Percentiles rank a stretch among this genome's conserved stretches.
phyloP scores from a whole-genome alignment of 1,140 invertebrate genomes.

The Caenorhabditis tropicalis region DNA sequence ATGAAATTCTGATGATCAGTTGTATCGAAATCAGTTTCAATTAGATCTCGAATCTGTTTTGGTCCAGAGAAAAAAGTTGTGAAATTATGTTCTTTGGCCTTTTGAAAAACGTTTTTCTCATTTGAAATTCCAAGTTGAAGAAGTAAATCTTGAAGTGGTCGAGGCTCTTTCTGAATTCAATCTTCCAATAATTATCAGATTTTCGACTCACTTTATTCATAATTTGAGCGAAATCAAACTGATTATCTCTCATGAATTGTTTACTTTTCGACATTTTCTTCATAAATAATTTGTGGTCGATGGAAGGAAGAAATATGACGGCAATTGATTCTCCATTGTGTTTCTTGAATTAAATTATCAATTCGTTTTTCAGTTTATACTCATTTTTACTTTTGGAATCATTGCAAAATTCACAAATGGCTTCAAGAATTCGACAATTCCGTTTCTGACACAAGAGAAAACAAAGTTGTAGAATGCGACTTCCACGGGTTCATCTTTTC shows the following conservation, averaged over 20 bases:
- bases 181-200: background rate
- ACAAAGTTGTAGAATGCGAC: background rate
- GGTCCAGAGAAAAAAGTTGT: conserved; percentile 8
- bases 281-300: background rate
- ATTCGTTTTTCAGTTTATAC: too few species aligned
- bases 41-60: background rate
- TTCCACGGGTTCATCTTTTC: background rate
- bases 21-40: background rate
- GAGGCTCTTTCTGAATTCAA: background rate
- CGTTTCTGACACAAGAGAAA: background rate
- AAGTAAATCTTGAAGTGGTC: background rate
- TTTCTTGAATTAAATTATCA: background rate
- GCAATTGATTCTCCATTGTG: background rate
- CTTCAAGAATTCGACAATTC: background rate
- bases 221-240: background rate
- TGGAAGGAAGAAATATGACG: background rate
- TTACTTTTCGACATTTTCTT: conserved; percentile 11
- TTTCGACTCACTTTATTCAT: background rate
- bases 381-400: background rate
- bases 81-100: background rate
- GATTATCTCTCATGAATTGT: background rate
- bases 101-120: background rate
- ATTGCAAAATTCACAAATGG: conserved; percentile 1
- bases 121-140: background rate
- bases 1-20: background rate